Base-by-base conservation (phyloP, 23 tunicate genomes). In the Phallusia fumigata region DNA sequence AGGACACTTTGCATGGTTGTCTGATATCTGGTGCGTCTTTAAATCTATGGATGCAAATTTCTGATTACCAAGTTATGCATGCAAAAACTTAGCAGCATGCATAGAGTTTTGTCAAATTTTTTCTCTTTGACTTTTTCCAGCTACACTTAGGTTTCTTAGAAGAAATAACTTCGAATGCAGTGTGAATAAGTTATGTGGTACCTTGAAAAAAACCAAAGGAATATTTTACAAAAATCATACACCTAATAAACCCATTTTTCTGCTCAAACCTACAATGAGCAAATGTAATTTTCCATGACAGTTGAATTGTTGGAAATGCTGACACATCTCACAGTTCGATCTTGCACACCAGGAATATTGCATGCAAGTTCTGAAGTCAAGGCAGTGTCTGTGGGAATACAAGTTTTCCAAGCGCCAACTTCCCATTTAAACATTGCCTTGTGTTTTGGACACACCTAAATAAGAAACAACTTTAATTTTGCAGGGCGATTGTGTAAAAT, bases 11-110 rank as follows among this genome's bases (percentile, higher is more conserved):
- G 64, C 96, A 91, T 12, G 65, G 31, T 79, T 74, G 81, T 30
- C 47, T 13, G 53, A 33, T 35, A 6, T 31, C 0, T 30, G 86
- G 95, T 0, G 73, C 65, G 18, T 36, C 19, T 6, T 18, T 22
- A 75, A 90, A 90, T 26, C 95, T 90, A 65, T 19, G 22, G 65
- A 72, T n/a, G n/a, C n/a, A n/a, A n/a, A n/a, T n/a, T n/a, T n/a
- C n/a, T n/a, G n/a, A n/a, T n/a, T 21, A 83, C 32, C 52, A 22
- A 36, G 80, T 30, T 77, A 40, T 40, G 10, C 47, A 40, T 40
- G 47, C 47, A 40, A 40, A 40, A 40, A 40, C 10, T 10, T n/a
- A n/a, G n/a, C n/a, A n/a, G n/a, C n/a, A n/a, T n/a, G n/a, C n/a
- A n/a, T n/a, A n/a, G n/a, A n/a, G n/a, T n/a, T n/a, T n/a, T n/a